phyloP scores from a whole-genome alignment of 2,888 invertebrate species.

The Scaptomyza caliginosa region DNA sequence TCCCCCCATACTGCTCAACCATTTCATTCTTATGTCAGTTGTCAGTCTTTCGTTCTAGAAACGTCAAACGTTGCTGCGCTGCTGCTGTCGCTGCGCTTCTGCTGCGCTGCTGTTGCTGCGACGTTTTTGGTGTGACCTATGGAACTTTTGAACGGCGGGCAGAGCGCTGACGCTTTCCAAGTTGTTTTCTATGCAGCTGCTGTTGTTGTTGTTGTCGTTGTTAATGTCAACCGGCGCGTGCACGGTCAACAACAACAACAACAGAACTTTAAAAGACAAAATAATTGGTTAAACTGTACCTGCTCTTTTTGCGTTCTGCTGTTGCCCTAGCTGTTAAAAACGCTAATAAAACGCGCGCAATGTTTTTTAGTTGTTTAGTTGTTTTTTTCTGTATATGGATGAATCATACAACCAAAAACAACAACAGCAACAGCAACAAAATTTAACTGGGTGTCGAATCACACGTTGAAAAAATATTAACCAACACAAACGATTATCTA shows the following conservation, averaged over 20 bases:
- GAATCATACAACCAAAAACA: constrained; percentile 34
- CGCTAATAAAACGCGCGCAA: constrained; percentile 50
- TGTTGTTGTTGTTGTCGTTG: constrained; percentile 13
- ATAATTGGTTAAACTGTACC: constrained; percentile 56
- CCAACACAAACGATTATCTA: constrained; percentile 17
- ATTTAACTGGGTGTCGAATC: background rate
- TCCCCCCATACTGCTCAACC: background rate
- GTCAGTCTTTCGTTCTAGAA: constrained; percentile 64
- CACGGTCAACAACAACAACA: constrained; percentile 7
- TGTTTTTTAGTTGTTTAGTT: constrained; percentile 27
- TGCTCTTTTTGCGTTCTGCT: constrained; percentile 34
- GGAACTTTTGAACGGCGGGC: constrained; percentile 56
- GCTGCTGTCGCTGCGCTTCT: constrained; percentile 18
- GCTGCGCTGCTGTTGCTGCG: constrained; percentile 10
- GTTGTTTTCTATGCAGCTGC: constrained; percentile 40
- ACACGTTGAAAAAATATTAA: constrained; percentile 33
- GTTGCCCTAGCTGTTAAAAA: constrained; percentile 33
- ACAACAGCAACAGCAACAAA: constrained; percentile 2
- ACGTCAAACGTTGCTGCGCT: constrained; percentile 39
- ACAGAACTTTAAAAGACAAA: constrained; percentile 14
- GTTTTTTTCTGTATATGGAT: too few species aligned
- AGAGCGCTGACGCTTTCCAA: constrained; percentile 2
- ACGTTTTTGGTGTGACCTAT: constrained; percentile 60
- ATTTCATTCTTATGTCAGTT: constrained; percentile 33
- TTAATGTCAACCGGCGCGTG: constrained; percentile 16